Conservation (phyloP, 1,140 invertebrate genomes). For the Chymomyza costata region DNA sequence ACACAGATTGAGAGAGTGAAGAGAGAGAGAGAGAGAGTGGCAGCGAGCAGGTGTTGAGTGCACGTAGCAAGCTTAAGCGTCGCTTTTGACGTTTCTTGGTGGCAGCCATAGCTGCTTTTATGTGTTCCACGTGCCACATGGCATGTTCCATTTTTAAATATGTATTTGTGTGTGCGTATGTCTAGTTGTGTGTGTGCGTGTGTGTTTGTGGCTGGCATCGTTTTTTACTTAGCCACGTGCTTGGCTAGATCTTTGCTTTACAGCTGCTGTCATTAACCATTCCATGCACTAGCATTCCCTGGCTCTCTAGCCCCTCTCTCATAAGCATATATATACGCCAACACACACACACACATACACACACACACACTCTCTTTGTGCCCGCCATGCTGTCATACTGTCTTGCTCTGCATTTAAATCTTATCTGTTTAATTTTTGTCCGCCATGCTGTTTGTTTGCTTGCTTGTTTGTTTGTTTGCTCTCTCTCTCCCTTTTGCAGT, state of each 20-base stretch:
- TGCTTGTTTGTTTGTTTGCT: too few species aligned
- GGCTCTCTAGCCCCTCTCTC: too few species aligned
- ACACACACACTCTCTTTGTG: too few species aligned
- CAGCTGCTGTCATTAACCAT: too few species aligned
- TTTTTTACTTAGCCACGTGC: constrained; percentile 7
- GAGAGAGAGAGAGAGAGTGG: not conserved
- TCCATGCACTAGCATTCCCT: too few species aligned
- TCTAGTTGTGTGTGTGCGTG: not conserved
- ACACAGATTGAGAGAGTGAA: not conserved
- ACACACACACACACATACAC: too few species aligned
- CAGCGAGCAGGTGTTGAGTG: constrained; percentile 47
- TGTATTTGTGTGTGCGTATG: not conserved
- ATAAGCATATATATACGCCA: too few species aligned
- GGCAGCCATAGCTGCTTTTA: not conserved
- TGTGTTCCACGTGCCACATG: constrained; percentile 17
- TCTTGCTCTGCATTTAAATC: too few species aligned
- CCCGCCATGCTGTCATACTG: too few species aligned
- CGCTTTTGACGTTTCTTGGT: constrained; percentile 9
- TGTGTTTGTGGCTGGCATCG: not conserved
- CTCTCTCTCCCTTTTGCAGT: not conserved
- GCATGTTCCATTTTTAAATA: constrained; percentile 3
- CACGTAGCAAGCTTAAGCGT: constrained; percentile 32
- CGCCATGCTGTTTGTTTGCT: too few species aligned
- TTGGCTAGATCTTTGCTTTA: constrained; percentile 4
- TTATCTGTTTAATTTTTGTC: too few species aligned